Base-by-base conservation (phyloP, 2,113 vertebrate species). In the Tautogolabrus adspersus region DNA sequence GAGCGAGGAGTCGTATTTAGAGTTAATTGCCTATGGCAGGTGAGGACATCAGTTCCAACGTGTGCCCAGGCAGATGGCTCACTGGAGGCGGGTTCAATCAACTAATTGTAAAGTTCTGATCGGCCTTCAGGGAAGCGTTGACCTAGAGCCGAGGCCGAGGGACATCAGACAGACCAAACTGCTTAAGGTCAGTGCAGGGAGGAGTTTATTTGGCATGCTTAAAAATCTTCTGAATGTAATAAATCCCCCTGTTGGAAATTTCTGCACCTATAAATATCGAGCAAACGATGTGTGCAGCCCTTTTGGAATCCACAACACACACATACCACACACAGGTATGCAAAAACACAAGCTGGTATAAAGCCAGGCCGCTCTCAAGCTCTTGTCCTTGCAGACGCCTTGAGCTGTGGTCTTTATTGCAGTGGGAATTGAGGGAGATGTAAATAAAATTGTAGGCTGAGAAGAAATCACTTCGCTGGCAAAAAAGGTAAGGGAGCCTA, bases 391-490 rank as follows among this genome's bases (percentile, higher is more conserved):
- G 88, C 68, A 37, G 63, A 58, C 77, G 88, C 83, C 79, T 87
- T 83, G 79, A 73, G 42, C 77, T 79, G 81, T 5, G n/a, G 83
- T 79, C 75, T 88, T 89, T 84, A 92, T 91, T 90, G 89, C 82
- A 75, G 65, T 72, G 92, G 92, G 93, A 92, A 85, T 72, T 86
- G 80, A 83, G 77, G 77, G 83, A 72, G 61, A 83, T 85, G 84
- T 94, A 94, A 95, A 94, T 94, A 94, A 95, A 92, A 82, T 85
- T 83, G 72, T 86, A 85, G 75, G 81, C 81, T 70, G 70, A 79
- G 84, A 88, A 89, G 88, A 90, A 93, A 93, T 93, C 83, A 87
- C 79, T 87, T 79, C 78, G 62, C 60, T 77, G 69, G 22, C 30
- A 79, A 82, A 81, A 69, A 79, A 58, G 42, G 46, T 18, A 61